A percentile compares a stretch with the other conserved stretches of the same genome.
phyloP scores from a whole-genome alignment of 2,797 vertebrate species.

The Paratrypauchen microcephalus region DNA sequence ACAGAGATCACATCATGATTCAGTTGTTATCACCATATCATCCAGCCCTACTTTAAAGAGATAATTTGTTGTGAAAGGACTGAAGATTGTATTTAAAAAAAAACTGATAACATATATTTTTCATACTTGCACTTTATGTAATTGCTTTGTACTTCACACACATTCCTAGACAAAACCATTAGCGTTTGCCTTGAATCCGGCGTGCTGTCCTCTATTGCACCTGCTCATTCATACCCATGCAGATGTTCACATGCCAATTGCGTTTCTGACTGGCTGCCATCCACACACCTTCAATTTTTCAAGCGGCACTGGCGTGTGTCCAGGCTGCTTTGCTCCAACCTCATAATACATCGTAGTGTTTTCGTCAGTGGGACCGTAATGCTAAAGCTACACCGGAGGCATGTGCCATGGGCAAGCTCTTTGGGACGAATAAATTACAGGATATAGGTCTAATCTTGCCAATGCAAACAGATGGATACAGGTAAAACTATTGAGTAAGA shows the following conservation, averaged over 20 bases:
- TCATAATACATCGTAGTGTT: constrained; percentile 39
- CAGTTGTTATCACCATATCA: no score
- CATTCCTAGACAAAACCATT: constrained; percentile 7
- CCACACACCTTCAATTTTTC: constrained; percentile 40
- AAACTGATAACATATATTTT: background rate
- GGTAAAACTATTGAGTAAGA: constrained; percentile 45
- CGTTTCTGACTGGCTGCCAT: constrained; percentile 33
- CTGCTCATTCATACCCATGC: constrained; percentile 22
- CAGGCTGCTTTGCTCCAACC: constrained; percentile 44
- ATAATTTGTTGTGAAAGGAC: background rate
- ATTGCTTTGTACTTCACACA: constrained; percentile 1
- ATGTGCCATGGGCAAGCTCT: constrained; percentile 51
- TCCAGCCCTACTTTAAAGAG: no score
- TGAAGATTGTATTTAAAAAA: background rate
- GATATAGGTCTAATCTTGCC: constrained; percentile 46
- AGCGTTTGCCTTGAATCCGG: constrained; percentile 9
- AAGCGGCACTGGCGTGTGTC: constrained; percentile 38
- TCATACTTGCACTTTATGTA: background rate
- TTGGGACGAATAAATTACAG: constrained; percentile 48
- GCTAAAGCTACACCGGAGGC: constrained; percentile 45
- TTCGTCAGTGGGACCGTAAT: constrained; percentile 49
- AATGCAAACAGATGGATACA: constrained; percentile 62
- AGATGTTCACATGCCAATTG: constrained; percentile 27
- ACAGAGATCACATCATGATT: no score
- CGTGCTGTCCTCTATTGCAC: constrained; percentile 14